Evolutionary conservation across 2,113 vertebrate genomes (phyloP), one percentile per base, ranked within the genome.

Genomic region (Pseudopipra pipra): DNA sequence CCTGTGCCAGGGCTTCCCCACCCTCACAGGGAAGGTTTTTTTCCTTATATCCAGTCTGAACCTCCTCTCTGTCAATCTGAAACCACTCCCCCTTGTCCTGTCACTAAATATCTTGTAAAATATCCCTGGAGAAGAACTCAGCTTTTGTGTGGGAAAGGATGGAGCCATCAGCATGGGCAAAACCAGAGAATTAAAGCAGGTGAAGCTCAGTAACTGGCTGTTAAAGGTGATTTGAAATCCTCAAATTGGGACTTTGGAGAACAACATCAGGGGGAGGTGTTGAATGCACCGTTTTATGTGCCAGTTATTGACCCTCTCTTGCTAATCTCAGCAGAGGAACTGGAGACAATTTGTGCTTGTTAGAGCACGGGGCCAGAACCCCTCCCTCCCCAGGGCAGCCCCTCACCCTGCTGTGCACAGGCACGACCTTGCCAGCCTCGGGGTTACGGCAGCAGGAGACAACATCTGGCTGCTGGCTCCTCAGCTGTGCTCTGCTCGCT

Each of bases 361-460:
- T 27, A 7, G 14, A 28, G 55, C 20, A 8, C 25, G 2, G 39
- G 44, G 8, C 18, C 28, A 9, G 19, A 39, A 4, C 0, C 3
- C 0, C 11, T 43, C 14, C 1, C 10, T 23, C n/a, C 61, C 14
- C 39, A 12, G 15, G 5, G 23, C 6, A 11, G 2, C 2, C 25
- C 51, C 54, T n/a, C 20, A 1, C 18, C 0, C 17, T 11, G 61
- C 59, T 11, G 25, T 23, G n/a, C 46, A 4, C 3, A 44, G 70
- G 58, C 7, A 1, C 2, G 51, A 8, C 37, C 51, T 28, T 4
- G 10, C 6, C 27, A 12, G 72, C 66, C 21, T 20, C 6, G 47
- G 14, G 8, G 28, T 8, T 21, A 2, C 39, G 19, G 83, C 66
- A 24, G 2, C 10, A 1, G 31, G 51, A 61, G 67, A 41, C 4